Conservation (phyloP, 2,113 vertebrate species). For the Anguilla japonica region DNA sequence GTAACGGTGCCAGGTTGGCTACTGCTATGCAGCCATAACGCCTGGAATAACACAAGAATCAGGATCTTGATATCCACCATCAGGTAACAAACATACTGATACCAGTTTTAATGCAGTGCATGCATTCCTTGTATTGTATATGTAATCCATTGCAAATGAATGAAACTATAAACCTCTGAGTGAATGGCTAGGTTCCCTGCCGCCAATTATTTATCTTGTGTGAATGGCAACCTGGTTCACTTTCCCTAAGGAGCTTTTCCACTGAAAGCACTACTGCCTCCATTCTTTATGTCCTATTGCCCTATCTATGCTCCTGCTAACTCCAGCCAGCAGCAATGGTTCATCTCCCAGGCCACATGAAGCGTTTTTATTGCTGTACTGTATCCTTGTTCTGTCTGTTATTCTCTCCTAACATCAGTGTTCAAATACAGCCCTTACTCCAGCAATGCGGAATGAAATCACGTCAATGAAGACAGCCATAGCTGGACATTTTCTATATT, state of each 20-base stretch:
- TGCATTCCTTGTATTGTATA: not conserved
- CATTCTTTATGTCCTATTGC: conserved; percentile 45
- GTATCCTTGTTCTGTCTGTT: not conserved
- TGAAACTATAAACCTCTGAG: not conserved
- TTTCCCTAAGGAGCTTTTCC: conserved; percentile 41
- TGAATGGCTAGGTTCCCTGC: not conserved
- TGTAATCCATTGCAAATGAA: not conserved
- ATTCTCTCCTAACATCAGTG: not conserved
- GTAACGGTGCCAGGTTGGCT: not conserved
- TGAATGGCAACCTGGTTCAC: conserved; percentile 30
- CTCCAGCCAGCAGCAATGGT: not conserved
- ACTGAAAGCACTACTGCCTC: conserved; percentile 37
- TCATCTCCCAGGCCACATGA: not conserved
- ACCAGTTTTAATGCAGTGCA: not conserved
- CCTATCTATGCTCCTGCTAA: conserved; percentile 50
- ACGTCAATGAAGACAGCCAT: not conserved
- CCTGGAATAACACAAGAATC: not conserved
- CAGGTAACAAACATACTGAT: not conserved
- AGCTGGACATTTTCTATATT: not conserved
- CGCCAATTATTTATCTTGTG: not conserved
- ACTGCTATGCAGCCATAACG: not conserved
- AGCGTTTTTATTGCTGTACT: not conserved
- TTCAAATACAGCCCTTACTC: not conserved
- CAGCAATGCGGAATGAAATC: not conserved
- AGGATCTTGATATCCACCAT: not conserved